These are phyloP conservation scores for Apamea monoglypha DNA, from an alignment of 2,888 invertebrate genomes.

Conservation along the genomic window DNA sequence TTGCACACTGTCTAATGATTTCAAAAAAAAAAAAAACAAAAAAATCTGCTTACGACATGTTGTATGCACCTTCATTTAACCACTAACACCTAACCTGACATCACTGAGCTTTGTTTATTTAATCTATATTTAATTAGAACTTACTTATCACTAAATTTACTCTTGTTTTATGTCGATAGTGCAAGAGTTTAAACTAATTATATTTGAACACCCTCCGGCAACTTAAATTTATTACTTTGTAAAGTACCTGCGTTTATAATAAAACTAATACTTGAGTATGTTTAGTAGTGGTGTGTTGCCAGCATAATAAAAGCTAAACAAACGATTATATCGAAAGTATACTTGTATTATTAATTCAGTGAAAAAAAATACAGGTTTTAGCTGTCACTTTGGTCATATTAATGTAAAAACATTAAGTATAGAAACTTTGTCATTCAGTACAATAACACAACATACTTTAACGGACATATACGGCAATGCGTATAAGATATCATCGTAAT, in stretches of 20 bases:
- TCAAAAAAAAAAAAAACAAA: not conserved
- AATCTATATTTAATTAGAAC: constrained; percentile 44
- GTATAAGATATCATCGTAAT: constrained; percentile 44
- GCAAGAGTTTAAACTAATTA: constrained; percentile 19
- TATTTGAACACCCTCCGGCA: constrained; percentile 37
- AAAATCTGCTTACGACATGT: constrained; percentile 49
- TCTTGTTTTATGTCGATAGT: constrained; percentile 17
- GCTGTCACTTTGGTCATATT: not conserved
- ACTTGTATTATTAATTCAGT: not conserved
- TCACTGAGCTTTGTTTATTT: constrained; percentile 27
- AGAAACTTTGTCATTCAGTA: not conserved
- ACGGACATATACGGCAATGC: constrained; percentile 43
- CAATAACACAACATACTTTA: not conserved
- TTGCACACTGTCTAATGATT: no score
- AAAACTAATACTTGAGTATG: not conserved
- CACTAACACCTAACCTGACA: constrained; percentile 37
- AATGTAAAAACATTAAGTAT: constrained; percentile 2
- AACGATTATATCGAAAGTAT: not conserved
- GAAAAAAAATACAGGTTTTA: not conserved
- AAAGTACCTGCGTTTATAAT: constrained; percentile 24
- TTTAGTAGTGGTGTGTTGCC: not conserved
- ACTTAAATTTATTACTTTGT: not conserved
- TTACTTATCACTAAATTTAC: constrained; percentile 34
- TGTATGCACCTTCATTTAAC: constrained; percentile 64
- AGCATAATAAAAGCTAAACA: not conserved